Percentiles rank a stretch among this genome's conserved stretches.
phyloP scores from a whole-genome alignment of 1,140 invertebrate species.

The Metopolophium dirhodum region DNA sequence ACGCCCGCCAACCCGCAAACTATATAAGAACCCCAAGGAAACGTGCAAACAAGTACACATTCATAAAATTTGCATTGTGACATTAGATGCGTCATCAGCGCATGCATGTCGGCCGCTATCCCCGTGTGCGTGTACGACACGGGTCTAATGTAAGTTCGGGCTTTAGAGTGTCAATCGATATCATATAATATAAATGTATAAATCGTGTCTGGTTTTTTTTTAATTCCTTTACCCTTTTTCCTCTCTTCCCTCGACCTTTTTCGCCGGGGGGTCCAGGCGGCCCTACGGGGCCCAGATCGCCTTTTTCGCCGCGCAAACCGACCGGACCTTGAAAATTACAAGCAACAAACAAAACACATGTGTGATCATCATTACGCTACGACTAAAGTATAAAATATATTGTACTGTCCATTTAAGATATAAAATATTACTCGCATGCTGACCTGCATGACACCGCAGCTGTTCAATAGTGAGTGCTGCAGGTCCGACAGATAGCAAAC shows the following conservation, averaged over 20 bases:
- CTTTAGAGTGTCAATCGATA: background rate
- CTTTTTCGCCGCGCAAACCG: conserved; percentile 79
- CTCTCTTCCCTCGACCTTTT: conserved; percentile 82
- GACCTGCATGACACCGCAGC: background rate
- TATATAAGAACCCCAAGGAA: background rate
- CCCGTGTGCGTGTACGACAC: background rate
- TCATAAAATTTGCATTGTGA: background rate
- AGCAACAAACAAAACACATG: conserved; percentile 23
- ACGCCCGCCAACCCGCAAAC: background rate
- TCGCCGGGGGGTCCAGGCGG: conserved; percentile 77
- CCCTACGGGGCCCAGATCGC: conserved; percentile 75
- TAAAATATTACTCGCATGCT: background rate
- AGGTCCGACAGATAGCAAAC: background rate
- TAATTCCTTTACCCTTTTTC: conserved; percentile 78
- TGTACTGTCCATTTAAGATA: background rate
- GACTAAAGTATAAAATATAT: background rate
- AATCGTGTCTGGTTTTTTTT: conserved; percentile 22
- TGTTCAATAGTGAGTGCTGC: background rate
- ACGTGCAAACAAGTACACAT: conserved; percentile 14
- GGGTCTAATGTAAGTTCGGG: background rate
- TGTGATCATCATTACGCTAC: background rate
- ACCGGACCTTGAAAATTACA: conserved; percentile 62
- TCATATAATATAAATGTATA: background rate
- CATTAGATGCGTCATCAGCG: background rate
- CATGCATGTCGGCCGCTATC: background rate